Percentiles rank a stretch among this genome's conserved stretches.
Evolutionary conservation across 2,888 invertebrate species (phyloP).

Genomic region (Scotopteryx bipunctaria): DNA sequence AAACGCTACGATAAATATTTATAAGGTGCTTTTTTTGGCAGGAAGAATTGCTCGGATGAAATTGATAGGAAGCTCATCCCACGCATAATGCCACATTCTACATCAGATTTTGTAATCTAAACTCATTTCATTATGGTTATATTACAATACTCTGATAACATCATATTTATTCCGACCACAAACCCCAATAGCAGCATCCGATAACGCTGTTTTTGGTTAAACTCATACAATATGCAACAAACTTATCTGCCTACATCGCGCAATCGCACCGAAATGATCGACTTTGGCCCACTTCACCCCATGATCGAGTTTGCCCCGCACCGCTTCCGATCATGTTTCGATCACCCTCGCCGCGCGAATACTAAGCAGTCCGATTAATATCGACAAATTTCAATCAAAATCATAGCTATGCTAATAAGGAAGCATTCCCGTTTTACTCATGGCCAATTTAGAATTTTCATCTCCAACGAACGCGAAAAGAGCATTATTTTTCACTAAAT

Average conservation of each 20-base stretch:
- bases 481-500: background rate
- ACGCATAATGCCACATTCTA: background rate
- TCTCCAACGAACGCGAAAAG: slow-evolving; percentile 22
- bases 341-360: slow-evolving; percentile 22
- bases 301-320: slow-evolving; percentile 22
- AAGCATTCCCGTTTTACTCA: slow-evolving; percentile 18
- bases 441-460: slow-evolving; percentile 27
- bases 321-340: slow-evolving; percentile 21
- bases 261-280: slow-evolving; percentile 22
- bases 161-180: slow-evolving; percentile 18
- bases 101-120: background rate
- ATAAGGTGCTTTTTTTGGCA: too few species aligned
- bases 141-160: slow-evolving; percentile 7
- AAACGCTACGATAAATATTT: too few species aligned
- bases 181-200: slow-evolving; percentile 9
- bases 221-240: slow-evolving; percentile 34
- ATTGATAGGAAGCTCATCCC: background rate
- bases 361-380: slow-evolving; percentile 26
- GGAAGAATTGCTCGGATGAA: too few species aligned
- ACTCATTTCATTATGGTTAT: slow-evolving; percentile 8
- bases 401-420: slow-evolving; percentile 23
- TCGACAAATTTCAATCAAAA: slow-evolving; percentile 32
- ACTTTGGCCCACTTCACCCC: slow-evolving; percentile 19
- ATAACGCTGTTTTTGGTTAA: slow-evolving; percentile 24
- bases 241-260: slow-evolving; percentile 23